phyloP scores from a whole-genome alignment of 2,888 invertebrate genomes.

The Drosophila algonquin region DNA sequence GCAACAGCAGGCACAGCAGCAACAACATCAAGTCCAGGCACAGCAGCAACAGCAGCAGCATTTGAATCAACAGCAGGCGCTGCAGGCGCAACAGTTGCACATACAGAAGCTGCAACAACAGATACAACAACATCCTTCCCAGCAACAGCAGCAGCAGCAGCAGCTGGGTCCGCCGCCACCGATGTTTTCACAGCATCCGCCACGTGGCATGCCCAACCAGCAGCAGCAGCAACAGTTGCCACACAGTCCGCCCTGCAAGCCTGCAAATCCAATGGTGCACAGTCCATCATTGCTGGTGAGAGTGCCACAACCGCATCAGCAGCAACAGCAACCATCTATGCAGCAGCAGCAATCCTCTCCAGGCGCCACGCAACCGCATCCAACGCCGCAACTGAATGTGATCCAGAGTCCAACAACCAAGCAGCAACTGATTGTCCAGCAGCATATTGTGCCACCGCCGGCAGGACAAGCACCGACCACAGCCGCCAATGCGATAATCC shows the following conservation, averaged over 20 bases:
- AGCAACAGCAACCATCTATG: slow-evolving; percentile 23
- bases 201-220: slow-evolving; percentile 27
- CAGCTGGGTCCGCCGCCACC: slow-evolving; percentile 45
- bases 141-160: slow-evolving; percentile 46
- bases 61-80: slow-evolving; percentile 40
- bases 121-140: slow-evolving; percentile 22
- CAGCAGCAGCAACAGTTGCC: slow-evolving; percentile 30
- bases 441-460: slow-evolving; percentile 68
- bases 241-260: slow-evolving; percentile 49
- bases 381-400: slow-evolving; percentile 59
- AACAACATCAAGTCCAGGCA: slow-evolving; percentile 40
- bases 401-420: slow-evolving; percentile 72
- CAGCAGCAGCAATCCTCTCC: slow-evolving; percentile 48
- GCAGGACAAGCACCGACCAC: slow-evolving; percentile 35
- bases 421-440: slow-evolving; percentile 74
- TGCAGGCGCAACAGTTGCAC: slow-evolving; percentile 45
- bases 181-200: slow-evolving; percentile 55
- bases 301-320: slow-evolving; percentile 36
- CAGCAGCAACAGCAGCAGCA: slow-evolving; percentile 55
- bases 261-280: slow-evolving; percentile 28
- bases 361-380: slow-evolving; percentile 24
- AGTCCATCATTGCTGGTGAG: slow-evolving; percentile 43
- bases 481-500: slow-evolving; percentile 34
- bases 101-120: slow-evolving; percentile 44
- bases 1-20: slow-evolving; percentile 41